phyloP scores from a whole-genome alignment of 2,113 vertebrate genomes.

The Notothenia coriiceps region DNA sequence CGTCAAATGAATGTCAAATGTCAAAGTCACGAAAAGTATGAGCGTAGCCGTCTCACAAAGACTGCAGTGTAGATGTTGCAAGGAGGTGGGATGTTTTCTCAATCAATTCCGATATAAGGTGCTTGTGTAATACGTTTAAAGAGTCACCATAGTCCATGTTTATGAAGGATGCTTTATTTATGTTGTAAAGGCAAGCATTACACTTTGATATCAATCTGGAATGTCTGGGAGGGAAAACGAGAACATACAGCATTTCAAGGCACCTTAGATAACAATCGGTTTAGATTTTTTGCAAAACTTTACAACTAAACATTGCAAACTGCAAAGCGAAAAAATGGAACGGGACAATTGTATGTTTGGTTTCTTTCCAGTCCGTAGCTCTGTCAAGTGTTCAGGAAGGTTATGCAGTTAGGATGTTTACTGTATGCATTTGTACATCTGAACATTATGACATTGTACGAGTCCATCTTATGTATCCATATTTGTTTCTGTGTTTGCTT shows the following conservation, averaged over 20 bases:
- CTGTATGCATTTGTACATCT: neutral
- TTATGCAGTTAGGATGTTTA: neutral
- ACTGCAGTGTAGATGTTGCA: neutral
- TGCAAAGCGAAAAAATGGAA: slow-evolving; percentile 11
- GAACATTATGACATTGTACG: neutral
- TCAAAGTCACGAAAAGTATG: neutral
- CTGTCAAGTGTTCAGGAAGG: slow-evolving; percentile 6
- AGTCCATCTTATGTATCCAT: neutral
- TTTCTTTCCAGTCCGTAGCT: neutral
- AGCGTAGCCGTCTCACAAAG: neutral
- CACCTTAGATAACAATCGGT: slow-evolving; percentile 12
- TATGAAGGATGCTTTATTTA: slow-evolving; percentile 53
- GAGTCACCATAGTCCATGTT: slow-evolving; percentile 17
- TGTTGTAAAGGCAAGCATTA: slow-evolving; percentile 30
- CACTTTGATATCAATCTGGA: slow-evolving; percentile 52
- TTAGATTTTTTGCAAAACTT: slow-evolving; percentile 1
- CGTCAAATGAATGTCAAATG: neutral
- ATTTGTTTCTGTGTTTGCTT: neutral
- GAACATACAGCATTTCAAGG: slow-evolving; percentile 7
- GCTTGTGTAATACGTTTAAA: neutral
- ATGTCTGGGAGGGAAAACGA: slow-evolving; percentile 59
- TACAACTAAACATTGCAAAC: neutral
- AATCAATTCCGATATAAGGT: neutral
- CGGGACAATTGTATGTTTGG: neutral
- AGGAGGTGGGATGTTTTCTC: neutral